Percentiles rank a stretch among this genome's conserved stretches.
Evolutionary conservation across 1,140 invertebrate species (phyloP).

Genomic region (Protaetia brevitarsis): DNA sequence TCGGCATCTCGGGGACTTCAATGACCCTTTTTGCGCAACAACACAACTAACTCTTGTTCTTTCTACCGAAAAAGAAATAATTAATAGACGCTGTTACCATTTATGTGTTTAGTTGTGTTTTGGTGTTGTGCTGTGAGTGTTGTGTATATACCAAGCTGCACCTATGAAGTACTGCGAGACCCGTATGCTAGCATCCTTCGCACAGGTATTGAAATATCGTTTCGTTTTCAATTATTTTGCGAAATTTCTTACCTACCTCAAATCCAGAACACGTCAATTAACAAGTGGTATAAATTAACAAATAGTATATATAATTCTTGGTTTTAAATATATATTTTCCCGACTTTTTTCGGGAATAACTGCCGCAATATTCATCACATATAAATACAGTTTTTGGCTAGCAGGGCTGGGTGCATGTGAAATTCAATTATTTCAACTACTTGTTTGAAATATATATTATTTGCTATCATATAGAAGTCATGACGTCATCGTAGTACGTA

Average conservation of each 20-base stretch:
- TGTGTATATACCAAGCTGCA: constrained; percentile 39
- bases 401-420: too few relatives aligned
- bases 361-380: too few relatives aligned
- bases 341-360: too few relatives aligned
- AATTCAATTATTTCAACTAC: too few relatives aligned
- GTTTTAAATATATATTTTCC: too few relatives aligned
- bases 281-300: too few relatives aligned
- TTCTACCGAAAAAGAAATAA: constrained; percentile 51
- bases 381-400: too few relatives aligned
- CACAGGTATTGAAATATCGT: constrained; percentile 43
- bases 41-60: constrained; percentile 50
- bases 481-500: too few relatives aligned
- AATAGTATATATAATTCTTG: too few relatives aligned
- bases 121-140: constrained; percentile 50
- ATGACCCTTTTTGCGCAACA: constrained; percentile 51
- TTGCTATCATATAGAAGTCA: too few relatives aligned
- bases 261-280: too few relatives aligned
- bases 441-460: too few relatives aligned
- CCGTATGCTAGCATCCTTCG: constrained; percentile 48
- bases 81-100: constrained; percentile 51
- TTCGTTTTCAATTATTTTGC: background rate
- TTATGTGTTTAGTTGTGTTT: constrained; percentile 52
- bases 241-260: background rate
- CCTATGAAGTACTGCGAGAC: constrained; percentile 49
- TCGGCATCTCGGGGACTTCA: constrained; percentile 46